Base-by-base conservation (phyloP, 2,113 vertebrate genomes). In the Eulacestoma nigropectus region DNA sequence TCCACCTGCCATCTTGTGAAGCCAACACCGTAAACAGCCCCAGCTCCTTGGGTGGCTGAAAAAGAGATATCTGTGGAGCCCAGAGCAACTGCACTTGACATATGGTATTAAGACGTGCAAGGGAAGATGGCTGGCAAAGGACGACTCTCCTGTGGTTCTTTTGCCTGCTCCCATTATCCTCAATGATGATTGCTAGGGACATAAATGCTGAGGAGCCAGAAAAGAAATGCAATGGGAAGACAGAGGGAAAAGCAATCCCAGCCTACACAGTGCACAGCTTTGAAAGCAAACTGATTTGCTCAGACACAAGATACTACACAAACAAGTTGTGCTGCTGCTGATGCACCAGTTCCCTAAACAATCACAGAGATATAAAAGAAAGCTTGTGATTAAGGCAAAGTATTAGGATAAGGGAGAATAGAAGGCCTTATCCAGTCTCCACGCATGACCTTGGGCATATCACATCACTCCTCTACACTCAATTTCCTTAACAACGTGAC, bases 1-100 rank as follows among this genome's bases (percentile, higher is more conserved):
- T 87, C 78, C 32, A 78, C 91, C 94, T 87, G 77, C 93, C 93
- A 87, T 94, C 89, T 95, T 96, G 77, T 50, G 89, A 94, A 86
- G 92, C 30, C 0, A 0, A 84, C 53, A 47, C 23, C 0, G 1
- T 73, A 84, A 96, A 91, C 87, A 81, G 44, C 73, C 56, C n/a
- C 87, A 91, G 77, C 84, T 91, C 84, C 84, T 96, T 19, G 69
- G 65, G 81, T 46, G 89, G 77, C 87, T 92, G 81, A 96, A 69
- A 96, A 81, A 96, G 91, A 95, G 94, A 79, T 84, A 95, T 82
- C 91, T 91, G 80, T 44, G 50, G 65, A 94, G 89, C 84, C 33
- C 87, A 73, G 84, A 94, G 95, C 93, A 95, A 97, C 93, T 75
- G 93, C 57, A 94, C 87, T 96, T 96, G 96, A 97, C 95, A 94